Base-by-base conservation (phyloP, 2,888 invertebrate species). In the Coleophora flavipennella region DNA sequence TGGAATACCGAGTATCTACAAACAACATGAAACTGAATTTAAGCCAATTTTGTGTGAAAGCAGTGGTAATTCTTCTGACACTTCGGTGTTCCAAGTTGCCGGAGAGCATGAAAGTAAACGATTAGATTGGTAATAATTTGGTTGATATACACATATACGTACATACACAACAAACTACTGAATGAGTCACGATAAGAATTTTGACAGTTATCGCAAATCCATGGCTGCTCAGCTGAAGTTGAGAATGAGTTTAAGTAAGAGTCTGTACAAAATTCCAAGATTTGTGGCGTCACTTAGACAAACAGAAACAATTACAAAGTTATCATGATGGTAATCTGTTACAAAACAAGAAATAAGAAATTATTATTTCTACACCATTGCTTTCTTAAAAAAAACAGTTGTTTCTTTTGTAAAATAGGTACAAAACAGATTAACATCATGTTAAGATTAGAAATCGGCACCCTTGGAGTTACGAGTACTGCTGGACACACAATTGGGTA, bases 391-490 rank as follows among this genome's bases (percentile, higher is more conserved):
- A n/a, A n/a, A n/a, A n/a, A n/a, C n/a, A n/a, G n/a, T n/a, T n/a
- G n/a, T n/a, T n/a, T n/a, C n/a, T n/a, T n/a, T n/a, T n/a, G n/a
- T n/a, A n/a, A n/a, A n/a, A n/a, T n/a, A n/a, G n/a, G n/a, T 4
- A 20, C 20, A 20, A 20, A 54, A 49, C 61, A 65, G 63, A 66
- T 53, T 20, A 59, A 68, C 67, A 69, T 70, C 69, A 70, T 62
- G 64, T 68, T 51, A 43, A 50, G 44, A 51, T 44, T 54, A 50
- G 45, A 51, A 45, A 49, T 56, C 61, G 64, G 62, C 67, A 67
- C 73, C 80, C 79, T 76, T 81, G 83, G 83, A 83, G 62, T 81
- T 81, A 81, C 83, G 83, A 83, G 68, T 67, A 83, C 83, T 83
- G 83, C 72, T 67, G 65, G 66, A 77, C 72, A 79, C 68, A 77